phyloP scores from a whole-genome alignment of 2,113 vertebrate genomes.

The Acanthisitta chloris region DNA sequence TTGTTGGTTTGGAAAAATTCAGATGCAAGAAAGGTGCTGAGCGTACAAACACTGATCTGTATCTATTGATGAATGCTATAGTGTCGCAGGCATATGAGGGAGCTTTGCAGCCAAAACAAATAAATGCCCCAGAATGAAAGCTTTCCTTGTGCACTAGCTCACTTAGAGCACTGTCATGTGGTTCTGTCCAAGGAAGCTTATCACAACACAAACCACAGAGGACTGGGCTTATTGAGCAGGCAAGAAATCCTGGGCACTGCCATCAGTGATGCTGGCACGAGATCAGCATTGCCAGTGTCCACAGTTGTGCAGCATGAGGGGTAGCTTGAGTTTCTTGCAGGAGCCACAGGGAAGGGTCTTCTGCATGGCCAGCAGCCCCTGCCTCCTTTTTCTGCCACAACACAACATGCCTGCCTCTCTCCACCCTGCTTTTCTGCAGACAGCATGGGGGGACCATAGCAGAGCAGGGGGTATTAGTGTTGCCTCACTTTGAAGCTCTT shows the following conservation, averaged over 20 bases:
- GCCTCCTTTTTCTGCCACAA: not conserved
- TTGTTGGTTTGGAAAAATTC: conserved; percentile 20
- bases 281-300: not conserved
- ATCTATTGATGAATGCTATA: not conserved
- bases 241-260: not conserved
- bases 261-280: not conserved
- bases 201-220: not conserved
- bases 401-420: not conserved
- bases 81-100: not conserved
- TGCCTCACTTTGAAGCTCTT: not conserved
- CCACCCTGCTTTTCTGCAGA: not conserved
- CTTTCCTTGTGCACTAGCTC: not conserved
- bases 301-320: fast-evolving
- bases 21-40: conserved; percentile 6
- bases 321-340: not conserved
- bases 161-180: not conserved
- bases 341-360: not conserved
- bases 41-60: conserved; percentile 5
- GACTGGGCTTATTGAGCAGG: not conserved
- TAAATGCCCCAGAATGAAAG: conserved; percentile 3
- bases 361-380: not conserved
- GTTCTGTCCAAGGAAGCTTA: not conserved
- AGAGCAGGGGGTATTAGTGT: fast-evolving
- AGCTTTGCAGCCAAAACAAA: conserved; percentile 28
- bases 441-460: fast-evolving